Conservation (phyloP, 2,888 invertebrate genomes). For the Portevinia maculata region DNA sequence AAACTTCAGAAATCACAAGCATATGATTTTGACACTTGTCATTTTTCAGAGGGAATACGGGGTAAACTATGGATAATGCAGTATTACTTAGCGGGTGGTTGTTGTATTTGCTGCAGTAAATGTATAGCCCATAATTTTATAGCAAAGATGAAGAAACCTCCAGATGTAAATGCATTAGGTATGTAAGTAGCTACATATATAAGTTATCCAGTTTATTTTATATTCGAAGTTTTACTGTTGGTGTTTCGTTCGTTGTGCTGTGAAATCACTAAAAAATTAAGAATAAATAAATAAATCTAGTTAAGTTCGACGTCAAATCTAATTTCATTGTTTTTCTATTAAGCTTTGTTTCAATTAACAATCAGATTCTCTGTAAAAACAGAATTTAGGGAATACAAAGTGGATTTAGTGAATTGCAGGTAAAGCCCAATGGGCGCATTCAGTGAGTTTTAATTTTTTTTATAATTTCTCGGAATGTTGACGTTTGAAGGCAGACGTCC, state of each 20-base stretch:
- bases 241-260: neutral
- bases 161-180: neutral
- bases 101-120: neutral
- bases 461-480: too few species aligned
- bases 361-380: too few species aligned
- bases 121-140: neutral
- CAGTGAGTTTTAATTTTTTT: neutral
- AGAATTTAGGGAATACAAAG: neutral
- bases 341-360: too few species aligned
- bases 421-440: neutral
- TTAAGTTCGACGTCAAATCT: too few species aligned
- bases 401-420: neutral
- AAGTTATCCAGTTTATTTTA: too few species aligned
- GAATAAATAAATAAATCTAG: too few species aligned
- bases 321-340: too few species aligned
- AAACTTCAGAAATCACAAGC: neutral
- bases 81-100: neutral
- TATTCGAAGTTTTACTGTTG: neutral
- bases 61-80: neutral
- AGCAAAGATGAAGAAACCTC: neutral
- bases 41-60: neutral
- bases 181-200: neutral
- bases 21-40: conserved; percentile 36
- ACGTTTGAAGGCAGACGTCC: too few species aligned
- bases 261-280: too few species aligned